phyloP scores from a whole-genome alignment of 2,113 vertebrate genomes.

The Brienomyrus brachyistius region DNA sequence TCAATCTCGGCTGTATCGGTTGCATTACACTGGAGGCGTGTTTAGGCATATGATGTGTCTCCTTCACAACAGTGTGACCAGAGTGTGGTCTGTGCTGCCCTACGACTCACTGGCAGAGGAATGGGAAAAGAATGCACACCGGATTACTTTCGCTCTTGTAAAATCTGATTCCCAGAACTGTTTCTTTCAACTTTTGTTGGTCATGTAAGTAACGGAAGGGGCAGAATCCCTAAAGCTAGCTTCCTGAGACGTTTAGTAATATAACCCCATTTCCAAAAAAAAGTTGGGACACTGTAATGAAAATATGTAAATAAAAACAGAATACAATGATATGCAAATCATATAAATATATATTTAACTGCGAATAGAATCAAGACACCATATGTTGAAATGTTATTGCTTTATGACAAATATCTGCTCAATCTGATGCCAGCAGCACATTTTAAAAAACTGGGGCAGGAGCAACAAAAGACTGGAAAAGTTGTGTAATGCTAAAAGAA shows the following conservation, averaged over 20 bases:
- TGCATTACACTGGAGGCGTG: not conserved
- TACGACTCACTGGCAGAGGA: not conserved
- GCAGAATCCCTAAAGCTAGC: not conserved
- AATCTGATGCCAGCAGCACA: not conserved
- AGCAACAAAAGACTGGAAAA: not conserved
- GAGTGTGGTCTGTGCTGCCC: not conserved
- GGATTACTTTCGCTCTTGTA: conserved; percentile 5
- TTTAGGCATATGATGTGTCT: not conserved
- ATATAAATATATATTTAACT: not conserved
- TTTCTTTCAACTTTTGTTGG: not conserved
- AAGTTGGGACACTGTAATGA: not conserved
- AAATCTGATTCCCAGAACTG: not conserved
- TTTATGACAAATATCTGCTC: not conserved
- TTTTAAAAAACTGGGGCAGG: not conserved
- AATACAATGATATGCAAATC: not conserved
- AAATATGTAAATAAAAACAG: not conserved
- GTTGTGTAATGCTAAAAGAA: not conserved
- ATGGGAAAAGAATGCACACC: not conserved
- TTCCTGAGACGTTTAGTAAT: not conserved
- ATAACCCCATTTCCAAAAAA: not conserved
- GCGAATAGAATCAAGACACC: not conserved
- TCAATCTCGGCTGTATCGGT: not conserved
- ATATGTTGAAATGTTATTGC: not conserved
- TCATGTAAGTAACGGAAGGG: not conserved
- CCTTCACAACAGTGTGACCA: not conserved